Evolutionary conservation across 1,140 invertebrate species (phyloP).

Genomic region (Saxidomus purpurata): DNA sequence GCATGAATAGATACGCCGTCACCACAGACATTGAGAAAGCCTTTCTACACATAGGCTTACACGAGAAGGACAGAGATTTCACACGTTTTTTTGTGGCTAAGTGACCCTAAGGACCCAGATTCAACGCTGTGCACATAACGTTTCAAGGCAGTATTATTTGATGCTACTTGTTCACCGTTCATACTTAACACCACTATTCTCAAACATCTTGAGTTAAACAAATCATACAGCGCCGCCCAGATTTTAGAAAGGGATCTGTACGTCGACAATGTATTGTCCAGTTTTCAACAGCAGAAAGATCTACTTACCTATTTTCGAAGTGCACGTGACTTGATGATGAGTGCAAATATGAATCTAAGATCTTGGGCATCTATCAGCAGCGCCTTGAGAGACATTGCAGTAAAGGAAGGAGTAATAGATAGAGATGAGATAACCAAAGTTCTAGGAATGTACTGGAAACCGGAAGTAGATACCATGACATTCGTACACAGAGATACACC

Average conservation of each 20-base stretch:
- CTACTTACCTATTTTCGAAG: not conserved
- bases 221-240: not conserved
- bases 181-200: not conserved
- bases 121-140: not conserved
- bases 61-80: not conserved
- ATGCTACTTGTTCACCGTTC: not conserved
- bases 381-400: not conserved
- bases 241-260: not conserved
- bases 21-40: slow-evolving; percentile 5
- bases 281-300: not conserved
- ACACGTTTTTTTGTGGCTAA: not conserved
- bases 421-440: not conserved
- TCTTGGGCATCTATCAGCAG: not conserved
- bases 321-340: not conserved
- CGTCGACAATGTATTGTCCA: not conserved
- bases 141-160: not conserved
- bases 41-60: not conserved
- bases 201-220: not conserved
- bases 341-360: not conserved
- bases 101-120: not conserved
- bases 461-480: not conserved
- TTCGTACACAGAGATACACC: too few relatives aligned
- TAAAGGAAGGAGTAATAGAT: not conserved
- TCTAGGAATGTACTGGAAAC: not conserved
- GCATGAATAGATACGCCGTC: not conserved